Percentiles rank a stretch among this genome's conserved stretches.
Conservation (phyloP, 2,888 invertebrate genomes). For the Graphium colonna region DNA sequence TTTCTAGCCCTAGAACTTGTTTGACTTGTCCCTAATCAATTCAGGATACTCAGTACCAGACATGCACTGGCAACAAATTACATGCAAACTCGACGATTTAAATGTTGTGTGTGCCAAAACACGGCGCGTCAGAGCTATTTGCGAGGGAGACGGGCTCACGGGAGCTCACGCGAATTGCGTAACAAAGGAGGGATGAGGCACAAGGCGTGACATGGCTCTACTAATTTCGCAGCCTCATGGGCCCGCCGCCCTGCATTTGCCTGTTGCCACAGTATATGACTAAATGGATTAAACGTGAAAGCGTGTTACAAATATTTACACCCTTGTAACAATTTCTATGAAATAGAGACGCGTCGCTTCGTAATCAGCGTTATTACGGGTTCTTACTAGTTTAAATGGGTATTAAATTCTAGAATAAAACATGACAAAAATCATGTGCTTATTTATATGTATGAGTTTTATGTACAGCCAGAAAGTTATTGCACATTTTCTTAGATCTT, state of each 20-base stretch:
- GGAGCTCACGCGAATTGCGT: slow-evolving; percentile 10
- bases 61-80: slow-evolving; percentile 4
- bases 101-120: slow-evolving; percentile 6
- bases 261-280: slow-evolving; percentile 49
- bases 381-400: too few relatives aligned
- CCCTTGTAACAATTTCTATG: slow-evolving; percentile 4
- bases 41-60: not conserved
- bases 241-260: slow-evolving; percentile 44
- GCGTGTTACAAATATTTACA: slow-evolving; percentile 47
- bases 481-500: too few relatives aligned
- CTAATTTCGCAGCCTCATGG: slow-evolving; percentile 64
- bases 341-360: slow-evolving; percentile 1
- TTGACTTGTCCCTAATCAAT: too few relatives aligned
- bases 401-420: too few relatives aligned
- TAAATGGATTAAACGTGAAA: slow-evolving; percentile 49
- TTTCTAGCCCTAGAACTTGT: too few relatives aligned
- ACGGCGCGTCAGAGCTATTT: not conserved
- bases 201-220: slow-evolving; percentile 46
- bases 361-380: too few relatives aligned
- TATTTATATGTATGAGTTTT: too few relatives aligned
- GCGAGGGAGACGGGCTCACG: not conserved
- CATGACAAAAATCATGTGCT: too few relatives aligned
- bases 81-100: slow-evolving; percentile 4
- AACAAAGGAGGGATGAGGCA: slow-evolving; percentile 22
- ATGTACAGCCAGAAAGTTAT: too few relatives aligned